Base-by-base conservation (phyloP, 1,140 invertebrate species). In the Penaeus chinensis region DNA sequence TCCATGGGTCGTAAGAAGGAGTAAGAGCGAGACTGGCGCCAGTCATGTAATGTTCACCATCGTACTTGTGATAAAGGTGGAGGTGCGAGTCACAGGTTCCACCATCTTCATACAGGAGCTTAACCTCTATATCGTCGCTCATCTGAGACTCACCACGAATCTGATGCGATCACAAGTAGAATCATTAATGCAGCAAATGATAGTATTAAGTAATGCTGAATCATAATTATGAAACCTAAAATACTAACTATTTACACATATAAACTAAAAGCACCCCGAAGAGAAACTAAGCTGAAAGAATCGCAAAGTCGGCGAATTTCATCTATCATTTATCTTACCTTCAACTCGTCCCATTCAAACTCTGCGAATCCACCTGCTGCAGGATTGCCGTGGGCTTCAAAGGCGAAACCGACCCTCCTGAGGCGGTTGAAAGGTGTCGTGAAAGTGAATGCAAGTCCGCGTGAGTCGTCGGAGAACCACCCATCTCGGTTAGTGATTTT, bases 61-160 rank as follows among this genome's bases (percentile, higher is more conserved):
- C 79, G 65, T 66, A 82, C n/a, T 78, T 87, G 80, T 87, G 80
- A 20, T 83, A 83, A 10, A 87, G 47, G 42, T 83, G 71, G 13
- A 83, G 5, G n/a, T 77, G 80, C 5, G 86, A 82, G 61, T 87
- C 71, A 62, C 79, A 87, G 61, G 47, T 83, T 27, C 80, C 71
- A 4, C 86, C 80, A 78, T 82, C 80, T 66, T 82, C 69, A 62
- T 87, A 87, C 37, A 63, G 32, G 19, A 87, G 37, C 32, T 87
- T 87, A 18, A 66, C 71, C n/a, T 87, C 86, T 10, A 87, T 20
- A 20, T 82, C 61, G 16, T 77, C 86, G 22, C 54, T 71, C 19
- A 87, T 18, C 71, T 82, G 79, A 19, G 42, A 62, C n/a, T 87
- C 86, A 18, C 86, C 86, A 54, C 86, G 86, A 82, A 87, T 27